Base-by-base conservation (phyloP, 2,888 invertebrate species). In the Andrena flavipes region DNA sequence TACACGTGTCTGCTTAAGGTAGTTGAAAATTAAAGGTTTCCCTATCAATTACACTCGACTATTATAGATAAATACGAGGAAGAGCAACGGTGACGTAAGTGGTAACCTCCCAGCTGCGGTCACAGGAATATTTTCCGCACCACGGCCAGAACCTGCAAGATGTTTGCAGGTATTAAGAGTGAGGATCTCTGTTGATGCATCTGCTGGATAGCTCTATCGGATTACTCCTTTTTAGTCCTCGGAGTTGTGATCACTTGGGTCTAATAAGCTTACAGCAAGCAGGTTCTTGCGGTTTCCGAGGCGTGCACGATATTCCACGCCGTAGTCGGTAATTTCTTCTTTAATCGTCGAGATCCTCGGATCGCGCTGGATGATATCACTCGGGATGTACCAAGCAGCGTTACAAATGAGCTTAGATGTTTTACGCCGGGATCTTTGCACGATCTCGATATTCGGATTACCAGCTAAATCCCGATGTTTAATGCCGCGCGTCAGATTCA, bases 241-340 rank as follows among this genome's bases (percentile, higher is more conserved):
- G 1, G 2, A 16, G 30, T 63, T 63, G 64, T 68, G 78, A 69
- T 69, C 77, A 26, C 23, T 35, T 13, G 54, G 35, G 49, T 65
- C 63, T 78, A 80, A 78, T 78, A 78, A 78, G 70, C 80, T 79
- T 80, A 59, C 80, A n/a, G 8, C 29, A 13, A 69, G 77, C 69
- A 64, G 69, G 49, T 70, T 76, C 64, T 76, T 59, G 49, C 23
- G 49, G 69, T 59, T 65, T 29, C 7, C 8, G 23, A 51, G 60
- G 13, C 67, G 60, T 54, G 68, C 49, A 49, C 33, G 56, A 59
- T 78, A 64, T 76, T 35, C 62, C 48, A 13, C 33, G 16, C 42
- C 26, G 76, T 26, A 68, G 54, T 56, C 23, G 69, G 42, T 51
- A 69, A 78, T 80, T 80, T 78, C 78, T 77, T 70, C 78, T 59